Base-by-base conservation (phyloP, 2,888 invertebrate species). In the Gymnocheta viridis region DNA sequence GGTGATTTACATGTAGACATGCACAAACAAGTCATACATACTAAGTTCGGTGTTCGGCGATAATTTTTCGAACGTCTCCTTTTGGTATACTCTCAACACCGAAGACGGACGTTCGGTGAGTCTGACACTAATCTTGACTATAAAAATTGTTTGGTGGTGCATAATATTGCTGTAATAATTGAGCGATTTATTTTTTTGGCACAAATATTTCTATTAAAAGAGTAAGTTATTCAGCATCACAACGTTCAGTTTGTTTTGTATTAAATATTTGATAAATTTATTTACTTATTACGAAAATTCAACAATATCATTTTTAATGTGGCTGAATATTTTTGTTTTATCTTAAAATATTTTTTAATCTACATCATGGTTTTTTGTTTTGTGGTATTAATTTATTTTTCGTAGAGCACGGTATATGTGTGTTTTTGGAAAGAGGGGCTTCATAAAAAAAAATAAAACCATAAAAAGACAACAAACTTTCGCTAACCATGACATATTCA, bases 401-500 rank as follows among this genome's bases (percentile, higher is more conserved):
- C 12, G 32, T 19, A 64, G 12, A 60, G 22, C 14, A 49, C 6
- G 38, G 27, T 58, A 47, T 35, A 0, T 66, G 70, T 32, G 70
- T 32, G 41, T 22, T 29, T 44, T 49, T 38, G 17, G 10, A 38
- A 49, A 29, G 17, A 24, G 72, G 44, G 58, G 58, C 51, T 58
- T 56, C n/a, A 27, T 58, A 35, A 19, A 47, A 62, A 54, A 62
- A 69, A 17, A 49, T 38, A 38, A 22, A 62, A 62, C 17, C 14
- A 66, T 17, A 44, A 44, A 49, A 41, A 29, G 47, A 62, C 62
- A 66, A 56, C 27, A 64, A 72, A 82, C 82, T 82, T 82, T 82
- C 82, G 82, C 82, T 78, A 73, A 49, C 73, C 60, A 67, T 82
- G 82, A 82, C 78, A 82, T 78, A 72, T 78, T 67, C 60, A 73